These are phyloP conservation scores for Zaprionus lachaisei DNA, from an alignment of 1,140 invertebrate genomes.

Conservation along the genomic window DNA sequence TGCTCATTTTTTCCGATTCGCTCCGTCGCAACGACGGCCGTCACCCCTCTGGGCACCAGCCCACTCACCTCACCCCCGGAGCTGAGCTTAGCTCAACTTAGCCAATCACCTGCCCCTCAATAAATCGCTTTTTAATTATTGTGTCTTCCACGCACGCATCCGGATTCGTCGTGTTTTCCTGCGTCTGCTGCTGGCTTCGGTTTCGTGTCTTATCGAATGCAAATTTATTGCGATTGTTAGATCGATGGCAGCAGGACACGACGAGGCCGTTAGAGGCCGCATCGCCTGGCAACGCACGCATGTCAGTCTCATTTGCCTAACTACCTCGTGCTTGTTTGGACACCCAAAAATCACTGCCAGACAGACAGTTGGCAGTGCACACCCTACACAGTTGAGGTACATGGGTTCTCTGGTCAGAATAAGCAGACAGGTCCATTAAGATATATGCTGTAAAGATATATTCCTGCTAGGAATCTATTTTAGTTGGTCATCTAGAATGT, in stretches of 20 bases:
- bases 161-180: constrained; percentile 39
- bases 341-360: constrained; percentile 50
- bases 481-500: not conserved
- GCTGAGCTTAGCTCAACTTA: constrained; percentile 21
- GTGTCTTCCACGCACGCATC: constrained; percentile 79
- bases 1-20: constrained; percentile 76
- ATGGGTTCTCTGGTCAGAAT: not conserved
- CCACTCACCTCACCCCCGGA: constrained; percentile 23
- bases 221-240: constrained; percentile 69
- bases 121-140: constrained; percentile 81
- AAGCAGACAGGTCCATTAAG: no score
- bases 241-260: constrained; percentile 58
- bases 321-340: not conserved
- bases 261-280: constrained; percentile 30
- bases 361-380: constrained; percentile 48
- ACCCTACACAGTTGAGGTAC: not conserved
- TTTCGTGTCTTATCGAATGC: constrained; percentile 52
- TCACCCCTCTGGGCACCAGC: not conserved
- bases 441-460: no score
- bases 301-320: constrained; percentile 1
- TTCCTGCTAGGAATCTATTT: no score
- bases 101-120: constrained; percentile 61
- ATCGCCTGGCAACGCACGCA: constrained; percentile 76
- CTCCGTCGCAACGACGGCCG: constrained; percentile 30
- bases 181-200: constrained; percentile 23